Evolutionary conservation across 1,140 invertebrate species (phyloP).

Genomic region (Agraylea sexmaculata): DNA sequence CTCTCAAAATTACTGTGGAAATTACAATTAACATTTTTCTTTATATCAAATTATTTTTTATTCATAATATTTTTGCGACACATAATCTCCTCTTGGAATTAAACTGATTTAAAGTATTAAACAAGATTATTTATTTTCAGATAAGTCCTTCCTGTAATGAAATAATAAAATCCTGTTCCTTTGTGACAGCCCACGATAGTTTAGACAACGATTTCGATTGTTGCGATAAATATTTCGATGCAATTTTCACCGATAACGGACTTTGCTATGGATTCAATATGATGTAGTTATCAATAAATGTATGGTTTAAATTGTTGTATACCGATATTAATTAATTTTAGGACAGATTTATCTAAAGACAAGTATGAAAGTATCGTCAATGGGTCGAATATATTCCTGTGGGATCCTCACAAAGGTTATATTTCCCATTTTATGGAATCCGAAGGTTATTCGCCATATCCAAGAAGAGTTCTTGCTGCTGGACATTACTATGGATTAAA

Average conservation of each 20-base stretch:
- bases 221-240: constrained; percentile 29
- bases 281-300: constrained; percentile 16
- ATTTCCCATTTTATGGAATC: background rate
- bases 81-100: no score
- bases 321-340: constrained; percentile 1
- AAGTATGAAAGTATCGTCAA: no score
- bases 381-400: constrained; percentile 18
- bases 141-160: constrained; percentile 30
- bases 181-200: constrained; percentile 24
- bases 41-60: no score
- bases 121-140: constrained; percentile 25
- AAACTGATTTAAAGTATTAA: no score
- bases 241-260: constrained; percentile 34
- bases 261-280: constrained; percentile 36
- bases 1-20: no score
- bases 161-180: constrained; percentile 30
- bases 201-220: constrained; percentile 21
- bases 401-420: constrained; percentile 25
- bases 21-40: no score
- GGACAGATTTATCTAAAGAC: constrained; percentile 4
- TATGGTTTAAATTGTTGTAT: background rate
- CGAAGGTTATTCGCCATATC: constrained; percentile 6
- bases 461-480: constrained; percentile 27
- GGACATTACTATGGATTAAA: constrained; percentile 31
- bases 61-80: no score